Percentiles rank a stretch among this genome's conserved stretches.
Conservation (phyloP, 2,888 invertebrate species). For the Drosophila borealis region DNA sequence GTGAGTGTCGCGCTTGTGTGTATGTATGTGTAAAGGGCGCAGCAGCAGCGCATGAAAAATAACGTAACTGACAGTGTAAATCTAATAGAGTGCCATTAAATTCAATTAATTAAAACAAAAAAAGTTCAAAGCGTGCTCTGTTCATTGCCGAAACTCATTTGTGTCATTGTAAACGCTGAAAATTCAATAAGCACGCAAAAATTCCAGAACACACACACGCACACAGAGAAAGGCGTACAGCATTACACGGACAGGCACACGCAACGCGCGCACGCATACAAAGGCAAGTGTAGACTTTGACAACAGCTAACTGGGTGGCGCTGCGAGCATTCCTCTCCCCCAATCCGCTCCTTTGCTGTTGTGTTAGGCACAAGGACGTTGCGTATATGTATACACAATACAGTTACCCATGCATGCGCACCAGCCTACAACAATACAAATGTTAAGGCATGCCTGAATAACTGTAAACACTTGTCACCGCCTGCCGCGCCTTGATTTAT, state of each 20-base stretch:
- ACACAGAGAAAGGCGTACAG: constrained; percentile 25
- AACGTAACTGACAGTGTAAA: constrained; percentile 17
- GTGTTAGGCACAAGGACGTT: constrained; percentile 78
- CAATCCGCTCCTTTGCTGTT: constrained; percentile 45
- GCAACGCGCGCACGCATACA: constrained; percentile 43
- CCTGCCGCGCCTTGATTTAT: constrained; percentile 54
- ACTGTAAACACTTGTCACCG: constrained; percentile 71
- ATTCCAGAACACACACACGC: constrained; percentile 64
- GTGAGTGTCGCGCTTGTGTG: constrained; percentile 41
- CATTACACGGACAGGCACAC: constrained; percentile 33
- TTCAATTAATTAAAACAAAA: constrained; percentile 49
- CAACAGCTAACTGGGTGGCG: constrained; percentile 69
- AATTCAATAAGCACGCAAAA: constrained; percentile 76
- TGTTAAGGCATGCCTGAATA: constrained; percentile 30
- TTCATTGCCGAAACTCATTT: constrained; percentile 58
- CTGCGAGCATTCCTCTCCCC: constrained; percentile 17
- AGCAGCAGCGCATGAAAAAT: constrained; percentile 47
- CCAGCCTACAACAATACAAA: constrained; percentile 47
- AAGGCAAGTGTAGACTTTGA: constrained; percentile 75
- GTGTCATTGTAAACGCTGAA: constrained; percentile 45
- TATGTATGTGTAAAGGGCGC: constrained; percentile 70
- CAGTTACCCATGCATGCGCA: constrained; percentile 60
- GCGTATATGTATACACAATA: constrained; percentile 42
- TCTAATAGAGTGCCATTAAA: constrained; percentile 33
- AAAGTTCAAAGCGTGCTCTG: constrained; percentile 43